Evolutionary conservation across 2,888 invertebrate species (phyloP).

Genomic region (Coecobrya sp.): DNA sequence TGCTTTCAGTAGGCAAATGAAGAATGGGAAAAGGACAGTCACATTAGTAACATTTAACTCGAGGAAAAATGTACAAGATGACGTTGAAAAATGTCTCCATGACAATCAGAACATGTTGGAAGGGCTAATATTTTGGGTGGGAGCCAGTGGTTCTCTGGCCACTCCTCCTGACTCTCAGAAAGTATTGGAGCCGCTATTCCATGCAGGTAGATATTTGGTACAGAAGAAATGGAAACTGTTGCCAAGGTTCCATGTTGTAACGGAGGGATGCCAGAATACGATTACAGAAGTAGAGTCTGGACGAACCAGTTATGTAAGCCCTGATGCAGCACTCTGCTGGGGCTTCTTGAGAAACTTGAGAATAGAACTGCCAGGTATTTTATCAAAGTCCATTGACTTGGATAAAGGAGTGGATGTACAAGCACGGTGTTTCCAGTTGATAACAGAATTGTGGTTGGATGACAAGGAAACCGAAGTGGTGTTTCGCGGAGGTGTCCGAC

Average conservation of each 20-base stretch:
- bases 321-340: slow-evolving; percentile 15
- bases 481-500: slow-evolving; percentile 6
- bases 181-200: slow-evolving; percentile 50
- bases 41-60: too few relatives aligned
- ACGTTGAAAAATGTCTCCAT: not conserved
- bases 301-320: not conserved
- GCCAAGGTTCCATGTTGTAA: slow-evolving; percentile 57
- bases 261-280: slow-evolving; percentile 9
- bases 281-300: not conserved
- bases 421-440: not conserved
- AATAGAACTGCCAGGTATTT: slow-evolving; percentile 39
- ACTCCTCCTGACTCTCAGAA: not conserved
- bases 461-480: slow-evolving; percentile 50
- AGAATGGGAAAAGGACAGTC: not conserved
- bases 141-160: not conserved
- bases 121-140: slow-evolving; percentile 24
- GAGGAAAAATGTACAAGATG: too few relatives aligned
- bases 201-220: slow-evolving; percentile 1
- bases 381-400: slow-evolving; percentile 57
- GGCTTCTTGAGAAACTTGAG: slow-evolving; percentile 55
- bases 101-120: slow-evolving; percentile 17
- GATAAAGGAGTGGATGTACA: not conserved
- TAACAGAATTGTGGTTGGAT: slow-evolving; percentile 22
- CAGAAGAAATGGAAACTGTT: not conserved
- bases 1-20: not conserved